Conservation (phyloP, 2,888 invertebrate species). For the Drosophila cognata region DNA sequence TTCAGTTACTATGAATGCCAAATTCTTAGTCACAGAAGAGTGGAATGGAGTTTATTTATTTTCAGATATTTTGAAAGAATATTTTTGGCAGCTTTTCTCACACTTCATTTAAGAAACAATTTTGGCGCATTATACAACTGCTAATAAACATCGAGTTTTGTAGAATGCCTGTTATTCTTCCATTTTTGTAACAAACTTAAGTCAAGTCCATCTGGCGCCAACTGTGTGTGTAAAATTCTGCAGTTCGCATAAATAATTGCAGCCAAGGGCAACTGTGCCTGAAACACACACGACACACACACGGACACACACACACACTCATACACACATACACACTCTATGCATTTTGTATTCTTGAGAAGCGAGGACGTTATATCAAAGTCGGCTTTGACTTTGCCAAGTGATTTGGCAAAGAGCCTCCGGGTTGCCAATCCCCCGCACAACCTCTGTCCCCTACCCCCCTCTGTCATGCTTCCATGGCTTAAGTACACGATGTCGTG, state of each 20-base stretch:
- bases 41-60: background rate
- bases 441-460: background rate
- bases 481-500: slow-evolving; percentile 71
- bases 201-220: slow-evolving; percentile 23
- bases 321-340: background rate
- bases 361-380: slow-evolving; percentile 32
- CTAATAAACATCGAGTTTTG: background rate
- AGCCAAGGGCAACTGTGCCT: slow-evolving; percentile 1
- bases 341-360: background rate
- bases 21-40: background rate
- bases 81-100: background rate
- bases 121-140: slow-evolving; percentile 4
- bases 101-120: background rate
- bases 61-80: background rate
- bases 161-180: background rate
- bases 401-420: slow-evolving; percentile 12
- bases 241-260: slow-evolving; percentile 39
- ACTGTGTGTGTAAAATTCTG: slow-evolving; percentile 25
- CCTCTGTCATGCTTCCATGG: slow-evolving; percentile 27
- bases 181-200: slow-evolving; percentile 1
- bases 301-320: background rate
- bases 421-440: background rate
- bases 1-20: background rate
- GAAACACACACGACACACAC: background rate
- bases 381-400: slow-evolving; percentile 9